Evolutionary conservation across 2,888 invertebrate genomes (phyloP), one percentile per base, ranked within the genome.

Genomic region (Conus canariensis): DNA sequence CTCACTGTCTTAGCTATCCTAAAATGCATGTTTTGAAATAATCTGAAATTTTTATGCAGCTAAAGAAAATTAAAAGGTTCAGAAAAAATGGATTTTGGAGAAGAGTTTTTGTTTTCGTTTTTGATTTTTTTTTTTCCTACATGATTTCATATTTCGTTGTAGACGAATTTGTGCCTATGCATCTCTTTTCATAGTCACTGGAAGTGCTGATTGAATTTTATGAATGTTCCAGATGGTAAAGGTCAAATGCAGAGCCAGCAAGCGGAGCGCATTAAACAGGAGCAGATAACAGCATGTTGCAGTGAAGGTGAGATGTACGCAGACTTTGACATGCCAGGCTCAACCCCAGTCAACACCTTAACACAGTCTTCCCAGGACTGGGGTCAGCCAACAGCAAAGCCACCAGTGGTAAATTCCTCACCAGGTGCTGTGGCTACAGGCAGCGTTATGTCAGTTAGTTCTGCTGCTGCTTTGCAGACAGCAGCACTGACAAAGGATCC

Each of bases 281-380:
- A 83, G 19, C 56, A 56, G 22, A 58, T 58, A 19, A 22, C 82
- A 58, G 25, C 14, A 22, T 56, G 58, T 16, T 19, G 22, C 82
- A 56, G 56, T 83, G 82, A 56, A 2, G 58, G 12, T 19, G 56
- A 58, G 56, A 58, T 83, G 82, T 12, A 83, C 58, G 12, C 22
- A 56, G 82, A 83, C 56, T 83, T 83, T 83, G 82, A 83, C 22
- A 58, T 83, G 82, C 82, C 82, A 7, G 82, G 25, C 1, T 58
- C 82, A 8, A 83, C 82, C 16, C 82, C 56, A 30, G 30, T 9
- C 77, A 10, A 30, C 30, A 14, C 77, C 30, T 0, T 25, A 30
- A 30, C 25, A 30, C 30, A 30, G 7, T 7, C 30, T 10, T 25
- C 25, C 77, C 25, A 12, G 25, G 12, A 77, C 8, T 45, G 10